These are phyloP conservation scores for Squalus acanthias DNA, from an alignment of 2,797 vertebrate species.

Conservation along the genomic window DNA sequence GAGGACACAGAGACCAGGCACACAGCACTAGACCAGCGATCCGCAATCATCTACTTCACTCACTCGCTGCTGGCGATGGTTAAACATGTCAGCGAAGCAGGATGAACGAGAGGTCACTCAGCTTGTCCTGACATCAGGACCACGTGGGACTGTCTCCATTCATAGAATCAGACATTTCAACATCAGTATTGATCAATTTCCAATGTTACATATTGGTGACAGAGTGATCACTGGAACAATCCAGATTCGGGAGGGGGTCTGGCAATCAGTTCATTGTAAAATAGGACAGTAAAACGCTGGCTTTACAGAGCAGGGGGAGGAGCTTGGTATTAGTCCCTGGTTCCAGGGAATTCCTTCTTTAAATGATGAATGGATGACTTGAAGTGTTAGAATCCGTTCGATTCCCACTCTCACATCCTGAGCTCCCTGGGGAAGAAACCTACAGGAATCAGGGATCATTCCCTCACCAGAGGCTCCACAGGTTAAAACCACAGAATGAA, in stretches of 20 bases:
- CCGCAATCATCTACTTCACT: background rate
- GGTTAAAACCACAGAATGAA: too few relatives aligned
- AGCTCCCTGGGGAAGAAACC: background rate
- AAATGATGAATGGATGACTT: background rate
- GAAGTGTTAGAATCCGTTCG: background rate
- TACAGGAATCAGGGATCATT: background rate
- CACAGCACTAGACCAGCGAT: background rate
- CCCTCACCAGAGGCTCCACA: background rate
- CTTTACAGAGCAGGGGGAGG: background rate
- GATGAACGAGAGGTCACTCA: background rate
- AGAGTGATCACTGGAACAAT: too few relatives aligned
- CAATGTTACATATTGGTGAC: background rate
- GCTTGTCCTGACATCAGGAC: background rate
- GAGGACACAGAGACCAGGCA: too few relatives aligned
- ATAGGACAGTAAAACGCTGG: too few relatives aligned
- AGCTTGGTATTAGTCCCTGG: background rate
- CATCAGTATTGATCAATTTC: background rate
- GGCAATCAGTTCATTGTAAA: background rate
- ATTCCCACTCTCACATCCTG: background rate
- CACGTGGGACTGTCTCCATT: background rate
- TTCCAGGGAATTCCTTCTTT: background rate
- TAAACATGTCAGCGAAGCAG: background rate
- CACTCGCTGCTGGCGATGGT: background rate
- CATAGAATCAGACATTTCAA: background rate
- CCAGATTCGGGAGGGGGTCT: background rate